Evolutionary conservation across 2,888 invertebrate genomes (phyloP).

Genomic region (Theristus sp.): DNA sequence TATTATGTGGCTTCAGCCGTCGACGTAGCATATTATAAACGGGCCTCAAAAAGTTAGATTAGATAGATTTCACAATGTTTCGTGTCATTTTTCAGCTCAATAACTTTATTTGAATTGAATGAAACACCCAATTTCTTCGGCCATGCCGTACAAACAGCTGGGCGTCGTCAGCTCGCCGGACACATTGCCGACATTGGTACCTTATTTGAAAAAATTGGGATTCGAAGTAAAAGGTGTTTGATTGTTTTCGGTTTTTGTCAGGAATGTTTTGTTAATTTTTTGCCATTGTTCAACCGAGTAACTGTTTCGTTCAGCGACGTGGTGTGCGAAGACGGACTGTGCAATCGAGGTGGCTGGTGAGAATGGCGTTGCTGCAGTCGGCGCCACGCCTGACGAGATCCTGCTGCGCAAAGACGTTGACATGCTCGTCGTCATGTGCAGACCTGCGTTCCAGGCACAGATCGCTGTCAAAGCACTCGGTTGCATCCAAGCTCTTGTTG

Average conservation of each 20-base stretch:
- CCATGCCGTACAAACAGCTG: neutral
- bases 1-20: too few relatives aligned
- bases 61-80: too few relatives aligned
- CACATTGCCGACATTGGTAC: neutral
- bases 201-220: neutral
- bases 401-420: constrained; percentile 77
- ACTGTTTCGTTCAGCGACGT: neutral
- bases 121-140: too few relatives aligned
- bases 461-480: constrained; percentile 81
- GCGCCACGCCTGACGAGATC: constrained; percentile 52
- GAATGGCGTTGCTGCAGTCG: constrained; percentile 15
- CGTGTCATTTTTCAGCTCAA: too few relatives aligned
- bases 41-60: too few relatives aligned
- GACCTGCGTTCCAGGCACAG: constrained; percentile 78
- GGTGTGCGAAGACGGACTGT: neutral
- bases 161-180: neutral
- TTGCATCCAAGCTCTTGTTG: neutral
- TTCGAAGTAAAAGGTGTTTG: neutral
- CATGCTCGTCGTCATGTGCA: constrained; percentile 75
- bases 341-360: neutral
- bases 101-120: too few relatives aligned
- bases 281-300: neutral
- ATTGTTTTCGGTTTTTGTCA: too few relatives aligned
- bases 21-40: too few relatives aligned
- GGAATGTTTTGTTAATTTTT: neutral